A percentile compares a stretch with the other conserved stretches of the same genome.
phyloP scores from a whole-genome alignment of 2,797 vertebrate genomes.

The Gymnopithys bicolor region DNA sequence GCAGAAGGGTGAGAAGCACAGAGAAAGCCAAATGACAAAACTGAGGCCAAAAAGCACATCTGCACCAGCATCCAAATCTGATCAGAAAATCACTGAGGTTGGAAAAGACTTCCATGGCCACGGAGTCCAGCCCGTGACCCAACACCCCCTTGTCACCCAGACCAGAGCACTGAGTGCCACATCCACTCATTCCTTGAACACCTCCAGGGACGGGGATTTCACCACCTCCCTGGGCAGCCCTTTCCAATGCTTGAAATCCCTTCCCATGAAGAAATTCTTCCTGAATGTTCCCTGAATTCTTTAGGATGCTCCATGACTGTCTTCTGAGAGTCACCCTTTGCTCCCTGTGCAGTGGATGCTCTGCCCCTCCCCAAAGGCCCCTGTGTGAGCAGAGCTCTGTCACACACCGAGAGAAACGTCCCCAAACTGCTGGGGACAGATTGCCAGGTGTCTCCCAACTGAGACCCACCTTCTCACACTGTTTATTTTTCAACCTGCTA shows the following conservation, averaged over 20 bases:
- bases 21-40: neutral
- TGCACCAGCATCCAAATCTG: neutral
- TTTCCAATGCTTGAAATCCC: neutral
- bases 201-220: neutral
- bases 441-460: neutral
- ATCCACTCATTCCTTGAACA: neutral
- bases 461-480: neutral
- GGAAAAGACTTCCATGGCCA: neutral
- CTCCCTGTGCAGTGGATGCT: neutral
- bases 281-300: neutral
- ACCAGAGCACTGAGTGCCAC: neutral
- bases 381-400: accelerated
- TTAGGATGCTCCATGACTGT: neutral
- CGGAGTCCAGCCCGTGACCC: neutral
- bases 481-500: neutral
- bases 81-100: neutral
- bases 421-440: neutral
- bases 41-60: neutral
- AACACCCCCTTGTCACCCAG: neutral
- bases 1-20: neutral
- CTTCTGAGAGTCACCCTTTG: neutral
- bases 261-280: neutral
- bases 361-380: neutral
- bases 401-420: neutral
- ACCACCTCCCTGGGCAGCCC: neutral